Base-by-base conservation (phyloP, 2,888 invertebrate genomes). In the Lepeophtheirus nordmannii region DNA sequence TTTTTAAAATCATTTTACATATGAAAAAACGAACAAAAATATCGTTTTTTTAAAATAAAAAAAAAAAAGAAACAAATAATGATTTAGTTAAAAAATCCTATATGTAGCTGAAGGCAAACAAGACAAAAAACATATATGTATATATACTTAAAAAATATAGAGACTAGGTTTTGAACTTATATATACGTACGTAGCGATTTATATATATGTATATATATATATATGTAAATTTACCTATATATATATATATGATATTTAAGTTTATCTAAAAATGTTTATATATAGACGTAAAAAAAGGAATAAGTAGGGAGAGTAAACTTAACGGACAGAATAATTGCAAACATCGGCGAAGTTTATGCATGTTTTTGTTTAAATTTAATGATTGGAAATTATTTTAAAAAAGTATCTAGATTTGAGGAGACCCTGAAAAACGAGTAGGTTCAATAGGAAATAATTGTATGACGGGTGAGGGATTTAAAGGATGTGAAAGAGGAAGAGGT, bases 91-190 rank as follows among this genome's bases (percentile, higher is more conserved):
- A 7, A 30, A 30, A 30, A 30, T 30, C 30, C 30, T 30, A 30
- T 30, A 30, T 30, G 30, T 30, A 30, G 30, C 7, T 30, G 3
- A 30, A 30, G 30, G 30, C 30, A 30, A 30, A 30, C 2, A 5
- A 30, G 30, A 30, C 30, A 30, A 30, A 30, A 30, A 30, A 30
- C 7, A 30, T 30, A 30, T 30, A 30, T 30, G 30, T 30, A 30
- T 30, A 30, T 30, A 30, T 30, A 30, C 30, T 30, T 30, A 46
- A 46, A 11, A 46, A n/a, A 46, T n/a, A n/a, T 46, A 46, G 17
- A 17, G 53, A 46, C 53, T 46, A 46, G 53, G 53, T 46, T 46
- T 46, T 46, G 53, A 46, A 46, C 53, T 46, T 46, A 46, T 17
- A n/a, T 46, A 46, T 46, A 46, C 53, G 53, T 17, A 46, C 14